Percentiles rank a stretch among this genome's conserved stretches.
phyloP scores from a whole-genome alignment of 2,888 invertebrate genomes.

The Lapara coniferarum region DNA sequence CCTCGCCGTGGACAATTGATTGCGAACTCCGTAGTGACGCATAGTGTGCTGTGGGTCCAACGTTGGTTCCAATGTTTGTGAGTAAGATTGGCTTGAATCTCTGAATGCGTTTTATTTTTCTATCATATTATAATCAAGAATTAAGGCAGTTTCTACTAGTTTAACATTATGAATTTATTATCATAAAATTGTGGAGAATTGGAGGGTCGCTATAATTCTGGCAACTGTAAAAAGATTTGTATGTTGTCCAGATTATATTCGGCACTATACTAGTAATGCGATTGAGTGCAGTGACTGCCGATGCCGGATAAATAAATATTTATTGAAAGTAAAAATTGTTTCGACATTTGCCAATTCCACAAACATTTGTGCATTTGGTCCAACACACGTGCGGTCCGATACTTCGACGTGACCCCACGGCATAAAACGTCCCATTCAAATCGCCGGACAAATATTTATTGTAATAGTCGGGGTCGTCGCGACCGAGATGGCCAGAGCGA shows the following conservation, averaged over 20 bases:
- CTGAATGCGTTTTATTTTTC: not conserved
- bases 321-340: not conserved
- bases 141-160: no score
- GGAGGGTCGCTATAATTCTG: no score
- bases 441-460: constrained; percentile 25
- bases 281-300: no score
- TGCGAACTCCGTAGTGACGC: constrained; percentile 8
- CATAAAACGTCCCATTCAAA: constrained; percentile 23
- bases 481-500: constrained; percentile 14
- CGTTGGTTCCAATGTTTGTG: not conserved
- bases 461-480: constrained; percentile 21
- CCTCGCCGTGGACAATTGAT: constrained; percentile 20
- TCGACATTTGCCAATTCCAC: not conserved
- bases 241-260: no score
- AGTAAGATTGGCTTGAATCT: not conserved
- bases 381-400: constrained; percentile 22
- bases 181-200: no score
- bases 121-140: not conserved
- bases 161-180: no score
- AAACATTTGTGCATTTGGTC: constrained; percentile 13
- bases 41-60: constrained; percentile 8
- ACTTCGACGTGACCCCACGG: constrained; percentile 23
- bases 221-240: no score
- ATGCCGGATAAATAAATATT: not conserved
- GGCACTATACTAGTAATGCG: no score